Percentiles rank a stretch among this genome's conserved stretches.
Evolutionary conservation across 2,113 vertebrate species (phyloP).

Genomic region (Myrmecophaga tridactyla): DNA sequence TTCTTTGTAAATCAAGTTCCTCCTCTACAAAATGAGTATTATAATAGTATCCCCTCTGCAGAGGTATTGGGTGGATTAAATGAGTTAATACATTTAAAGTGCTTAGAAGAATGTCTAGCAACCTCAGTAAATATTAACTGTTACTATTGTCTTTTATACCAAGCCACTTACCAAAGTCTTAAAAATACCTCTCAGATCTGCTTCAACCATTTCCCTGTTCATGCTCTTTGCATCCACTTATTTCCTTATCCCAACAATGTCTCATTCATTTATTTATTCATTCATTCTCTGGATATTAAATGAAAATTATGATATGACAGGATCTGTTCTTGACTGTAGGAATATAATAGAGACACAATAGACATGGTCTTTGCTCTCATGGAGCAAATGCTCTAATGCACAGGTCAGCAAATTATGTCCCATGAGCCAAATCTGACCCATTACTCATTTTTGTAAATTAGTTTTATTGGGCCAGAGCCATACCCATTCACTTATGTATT

Average conservation of each 20-base stretch:
- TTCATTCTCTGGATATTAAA: too few relatives aligned
- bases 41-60: neutral
- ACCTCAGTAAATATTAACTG: neutral
- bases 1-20: neutral
- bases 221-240: neutral
- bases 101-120: neutral
- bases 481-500: too few relatives aligned
- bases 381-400: neutral
- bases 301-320: neutral
- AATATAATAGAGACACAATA: neutral
- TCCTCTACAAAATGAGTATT: neutral
- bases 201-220: neutral
- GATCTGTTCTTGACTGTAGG: neutral
- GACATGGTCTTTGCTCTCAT: neutral
- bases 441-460: too few relatives aligned
- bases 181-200: neutral
- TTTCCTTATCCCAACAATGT: neutral
- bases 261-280: too few relatives aligned
- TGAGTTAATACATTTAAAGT: neutral
- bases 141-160: neutral
- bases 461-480: too few relatives aligned
- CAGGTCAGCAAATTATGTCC: neutral
- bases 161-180: neutral
- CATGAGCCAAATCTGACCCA: too few relatives aligned
- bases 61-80: neutral